Evolutionary conservation across 2,888 invertebrate species (phyloP).

Genomic region (Leptopterna dolabrata): DNA sequence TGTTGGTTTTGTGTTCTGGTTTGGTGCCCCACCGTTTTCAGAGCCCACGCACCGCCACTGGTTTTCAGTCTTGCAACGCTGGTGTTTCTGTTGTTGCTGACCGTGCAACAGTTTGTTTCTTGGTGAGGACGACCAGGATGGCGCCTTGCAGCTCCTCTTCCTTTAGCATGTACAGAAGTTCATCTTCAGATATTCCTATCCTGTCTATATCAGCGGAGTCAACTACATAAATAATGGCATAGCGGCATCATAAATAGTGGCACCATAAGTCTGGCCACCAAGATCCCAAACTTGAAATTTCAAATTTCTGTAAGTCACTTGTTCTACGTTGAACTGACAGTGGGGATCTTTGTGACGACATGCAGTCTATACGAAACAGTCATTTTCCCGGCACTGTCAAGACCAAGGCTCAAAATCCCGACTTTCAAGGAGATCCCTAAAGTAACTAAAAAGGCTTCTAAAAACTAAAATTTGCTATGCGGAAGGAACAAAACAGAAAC

Average conservation of each 20-base stretch:
- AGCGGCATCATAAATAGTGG: slow-evolving; percentile 99
- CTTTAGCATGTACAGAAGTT: slow-evolving; percentile 96
- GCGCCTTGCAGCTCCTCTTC: slow-evolving; percentile 98
- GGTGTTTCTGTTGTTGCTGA: no score
- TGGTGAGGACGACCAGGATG: slow-evolving; percentile 95
- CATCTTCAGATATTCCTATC: slow-evolving; percentile 99
- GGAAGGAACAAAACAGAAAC: slow-evolving; percentile 17
- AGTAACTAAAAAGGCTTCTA: slow-evolving; percentile 81
- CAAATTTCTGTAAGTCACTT: slow-evolving; percentile 98
- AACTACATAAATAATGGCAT: slow-evolving; percentile 99
- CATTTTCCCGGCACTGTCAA: slow-evolving; percentile 99
- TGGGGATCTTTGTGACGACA: slow-evolving; percentile 96
- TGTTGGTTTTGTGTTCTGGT: no score
- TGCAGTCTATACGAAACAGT: slow-evolving; percentile 92
- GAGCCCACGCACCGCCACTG: no score
- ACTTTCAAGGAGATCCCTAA: slow-evolving; percentile 93
- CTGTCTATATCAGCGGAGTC: slow-evolving; percentile 99
- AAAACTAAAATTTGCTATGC: not conserved
- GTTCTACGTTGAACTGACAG: slow-evolving; percentile 99
- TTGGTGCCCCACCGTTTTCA: no score
- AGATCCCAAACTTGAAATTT: slow-evolving; percentile 99
- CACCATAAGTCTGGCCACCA: slow-evolving; percentile 99
- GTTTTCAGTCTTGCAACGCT: no score
- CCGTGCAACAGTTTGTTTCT: no score
- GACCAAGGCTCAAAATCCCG: slow-evolving; percentile 96